These are phyloP conservation scores for Herpetotheres cachinnans DNA, from an alignment of 2,113 vertebrate genomes.

Conservation along the genomic window DNA sequence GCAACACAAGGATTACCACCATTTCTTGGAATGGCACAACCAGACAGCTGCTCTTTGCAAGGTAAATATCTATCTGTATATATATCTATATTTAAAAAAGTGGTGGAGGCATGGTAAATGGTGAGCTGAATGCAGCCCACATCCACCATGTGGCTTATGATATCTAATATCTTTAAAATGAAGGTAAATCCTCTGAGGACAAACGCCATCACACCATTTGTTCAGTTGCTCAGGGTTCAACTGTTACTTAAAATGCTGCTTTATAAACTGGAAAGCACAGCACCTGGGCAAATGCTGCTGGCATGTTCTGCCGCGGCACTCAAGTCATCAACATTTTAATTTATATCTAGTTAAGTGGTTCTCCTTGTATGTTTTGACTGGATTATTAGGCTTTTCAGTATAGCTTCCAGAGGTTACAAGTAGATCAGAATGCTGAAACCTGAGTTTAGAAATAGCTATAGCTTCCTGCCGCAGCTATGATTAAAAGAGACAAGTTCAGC, in stretches of 20 bases:
- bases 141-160: not conserved
- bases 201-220: not conserved
- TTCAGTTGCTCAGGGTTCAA: not conserved
- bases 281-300: accelerated
- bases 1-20: not conserved
- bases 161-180: not conserved
- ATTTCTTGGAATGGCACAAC: not conserved
- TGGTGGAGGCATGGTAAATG: not conserved
- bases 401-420: not conserved
- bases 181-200: not conserved
- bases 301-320: not conserved
- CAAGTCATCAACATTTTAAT: not conserved
- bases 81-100: not conserved
- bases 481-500: not conserved
- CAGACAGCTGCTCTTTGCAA: not conserved
- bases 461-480: not conserved
- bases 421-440: not conserved
- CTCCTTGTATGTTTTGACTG: not conserved
- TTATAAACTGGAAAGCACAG: not conserved
- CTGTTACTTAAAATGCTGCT: not conserved
- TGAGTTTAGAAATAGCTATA: not conserved
- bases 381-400: not conserved
- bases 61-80: not conserved
- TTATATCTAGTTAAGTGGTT: not conserved
- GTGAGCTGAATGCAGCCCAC: not conserved